Base-by-base conservation (phyloP, 2,113 vertebrate species). In the Perca fluviatilis region DNA sequence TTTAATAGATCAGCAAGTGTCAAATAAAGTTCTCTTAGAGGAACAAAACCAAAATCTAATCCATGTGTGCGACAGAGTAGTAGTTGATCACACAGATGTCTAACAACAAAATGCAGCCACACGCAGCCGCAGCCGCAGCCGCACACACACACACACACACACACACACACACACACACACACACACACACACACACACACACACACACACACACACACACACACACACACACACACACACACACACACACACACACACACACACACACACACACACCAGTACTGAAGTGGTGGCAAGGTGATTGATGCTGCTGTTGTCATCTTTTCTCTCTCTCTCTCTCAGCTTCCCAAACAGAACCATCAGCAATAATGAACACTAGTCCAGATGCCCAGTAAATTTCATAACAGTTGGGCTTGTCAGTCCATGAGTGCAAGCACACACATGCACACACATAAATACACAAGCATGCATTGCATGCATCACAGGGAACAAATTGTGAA, bases 301-400 rank as follows among this genome's bases (percentile, higher is more conserved):
- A 94, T 89, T 91, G 90, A 93, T 91, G 87, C 78, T n/a, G 58
- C 82, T 74, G 82, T 79, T 86, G 85, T 91, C 90, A 83, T 86
- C 74, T 79, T 81, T 56, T 88, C 78, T 47, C 75, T 77, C 33
- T 50, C 67, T 80, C 25, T 40, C 49, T 64, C 16, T 67, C 15
- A 75, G 50, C 75, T 68, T 84, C 73, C 67, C 62, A 71, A 89
- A 85, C 68, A 88, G 56, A 89, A 75, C 75, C 78, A 79, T 91
- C 84, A 91, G 76, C 86, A 84, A 73, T 86, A 88, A 89, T 87
- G 87, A 93, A 86, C 77, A 57, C 30, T 11, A 50, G 80, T 89
- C 91, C 90, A 93, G 93, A 91, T 93, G 90, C 75, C 86, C 83
- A 79, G 74, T 67, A 86, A 88, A 89, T 86, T 90, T 90, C 63